phyloP scores from a whole-genome alignment of 1,140 invertebrate species.

The Acromyrmex heyeri region DNA sequence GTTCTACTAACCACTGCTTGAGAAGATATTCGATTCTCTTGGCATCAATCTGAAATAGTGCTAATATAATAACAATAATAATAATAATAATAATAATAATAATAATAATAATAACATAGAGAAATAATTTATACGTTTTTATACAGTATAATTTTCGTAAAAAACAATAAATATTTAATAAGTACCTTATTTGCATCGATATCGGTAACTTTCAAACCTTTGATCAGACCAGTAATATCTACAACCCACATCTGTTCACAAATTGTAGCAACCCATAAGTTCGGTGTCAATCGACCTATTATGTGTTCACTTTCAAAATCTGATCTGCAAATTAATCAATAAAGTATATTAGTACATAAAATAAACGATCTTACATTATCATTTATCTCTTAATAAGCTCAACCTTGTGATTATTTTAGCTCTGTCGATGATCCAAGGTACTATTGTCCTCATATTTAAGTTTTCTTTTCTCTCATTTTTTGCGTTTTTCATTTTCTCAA shows the following conservation, averaged over 20 bases:
- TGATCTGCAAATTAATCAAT: slow-evolving; percentile 57
- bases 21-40: slow-evolving; percentile 71
- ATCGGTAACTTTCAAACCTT: slow-evolving; percentile 67
- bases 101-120: no score
- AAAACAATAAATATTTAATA: slow-evolving; percentile 14
- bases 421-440: slow-evolving; percentile 74
- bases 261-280: slow-evolving; percentile 77
- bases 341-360: slow-evolving; percentile 42
- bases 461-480: slow-evolving; percentile 68
- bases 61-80: slow-evolving; percentile 37
- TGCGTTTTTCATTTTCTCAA: slow-evolving; percentile 78
- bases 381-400: neutral
- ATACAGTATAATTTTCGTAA: slow-evolving; percentile 1
- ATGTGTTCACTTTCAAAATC: slow-evolving; percentile 61
- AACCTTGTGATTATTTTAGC: slow-evolving; percentile 66
- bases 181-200: slow-evolving; percentile 63
- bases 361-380: slow-evolving; percentile 28
- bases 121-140: slow-evolving; percentile 16
- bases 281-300: slow-evolving; percentile 72
- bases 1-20: slow-evolving; percentile 72
- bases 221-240: slow-evolving; percentile 68
- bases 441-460: slow-evolving; percentile 71
- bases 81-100: no score
- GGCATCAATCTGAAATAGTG: slow-evolving; percentile 66
- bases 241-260: slow-evolving; percentile 75